These are phyloP conservation scores for Metopolophium dirhodum DNA, from an alignment of 1,140 invertebrate genomes.

Conservation along the genomic window DNA sequence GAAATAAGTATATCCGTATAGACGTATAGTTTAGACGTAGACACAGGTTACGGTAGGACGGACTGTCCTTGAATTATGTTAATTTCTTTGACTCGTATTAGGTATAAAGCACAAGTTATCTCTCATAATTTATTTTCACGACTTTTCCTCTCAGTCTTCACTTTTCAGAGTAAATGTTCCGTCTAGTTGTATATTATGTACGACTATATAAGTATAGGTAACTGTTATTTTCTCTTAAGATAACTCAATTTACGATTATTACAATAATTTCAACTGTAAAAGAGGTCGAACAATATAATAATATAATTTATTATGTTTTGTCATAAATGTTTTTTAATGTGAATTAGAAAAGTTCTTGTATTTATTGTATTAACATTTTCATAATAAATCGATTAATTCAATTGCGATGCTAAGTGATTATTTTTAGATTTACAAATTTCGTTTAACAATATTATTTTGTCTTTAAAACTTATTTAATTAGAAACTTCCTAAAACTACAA, in stretches of 20 bases:
- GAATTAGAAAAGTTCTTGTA: background rate
- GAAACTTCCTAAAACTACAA: background rate
- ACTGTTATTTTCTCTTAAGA: background rate
- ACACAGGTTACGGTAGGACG: no score
- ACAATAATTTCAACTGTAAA: background rate
- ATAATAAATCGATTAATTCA: background rate
- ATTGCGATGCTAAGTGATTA: background rate
- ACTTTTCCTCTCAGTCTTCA: background rate
- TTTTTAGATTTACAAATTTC: background rate
- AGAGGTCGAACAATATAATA: background rate
- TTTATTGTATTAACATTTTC: background rate
- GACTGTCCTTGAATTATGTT: no score
- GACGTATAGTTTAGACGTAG: no score
- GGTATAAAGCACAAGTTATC: background rate
- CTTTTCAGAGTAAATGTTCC: background rate
- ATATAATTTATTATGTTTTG: background rate
- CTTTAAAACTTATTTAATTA: constrained; percentile 12
- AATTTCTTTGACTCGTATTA: no score
- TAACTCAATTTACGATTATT: background rate
- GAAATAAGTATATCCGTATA: no score
- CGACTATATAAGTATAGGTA: background rate
- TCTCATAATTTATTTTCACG: background rate
- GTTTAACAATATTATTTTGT: constrained; percentile 18
- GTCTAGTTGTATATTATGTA: background rate
- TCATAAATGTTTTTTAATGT: background rate